Conservation (phyloP, 2,113 vertebrate species). For the Salminus brasiliensis region DNA sequence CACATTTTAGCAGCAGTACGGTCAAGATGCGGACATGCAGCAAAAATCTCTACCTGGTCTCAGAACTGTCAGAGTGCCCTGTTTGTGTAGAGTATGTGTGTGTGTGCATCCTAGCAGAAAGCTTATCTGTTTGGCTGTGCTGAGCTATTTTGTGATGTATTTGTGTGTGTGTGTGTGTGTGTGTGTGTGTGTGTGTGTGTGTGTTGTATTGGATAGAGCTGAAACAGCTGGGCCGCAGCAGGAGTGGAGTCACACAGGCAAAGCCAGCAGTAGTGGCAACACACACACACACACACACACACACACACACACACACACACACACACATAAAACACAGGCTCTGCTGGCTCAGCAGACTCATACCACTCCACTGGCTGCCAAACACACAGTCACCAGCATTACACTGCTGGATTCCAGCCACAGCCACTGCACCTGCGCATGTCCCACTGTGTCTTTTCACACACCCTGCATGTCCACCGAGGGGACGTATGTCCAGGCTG, state of each 20-base stretch:
- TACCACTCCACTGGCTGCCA: conserved; percentile 35
- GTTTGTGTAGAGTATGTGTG: conserved; percentile 9
- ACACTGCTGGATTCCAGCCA: conserved; percentile 14
- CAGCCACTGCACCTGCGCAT: conserved; percentile 6
- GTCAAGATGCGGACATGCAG: background rate
- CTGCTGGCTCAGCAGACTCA: conserved; percentile 39
- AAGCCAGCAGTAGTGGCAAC: conserved; percentile 24
- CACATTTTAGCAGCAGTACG: background rate
- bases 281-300: background rate
- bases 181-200: conserved; percentile 17
- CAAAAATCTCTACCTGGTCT: background rate
- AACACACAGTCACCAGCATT: conserved; percentile 33
- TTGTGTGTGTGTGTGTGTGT: conserved; percentile 27
- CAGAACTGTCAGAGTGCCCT: background rate
- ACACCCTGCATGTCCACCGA: background rate
- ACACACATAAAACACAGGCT: conserved; percentile 2
- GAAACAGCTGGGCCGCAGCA: conserved; percentile 46
- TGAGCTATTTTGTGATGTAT: background rate
- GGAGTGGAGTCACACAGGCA: conserved; percentile 23
- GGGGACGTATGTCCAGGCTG: background rate
- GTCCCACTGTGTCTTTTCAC: conserved; percentile 1
- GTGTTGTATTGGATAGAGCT: conserved; percentile 35
- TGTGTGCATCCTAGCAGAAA: conserved; percentile 5
- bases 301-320: background rate
- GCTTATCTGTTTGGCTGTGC: conserved; percentile 8